Percentiles rank a stretch among this genome's conserved stretches.
Evolutionary conservation across 2,797 vertebrate species (phyloP).

Genomic region (Ispidina lecontei): DNA sequence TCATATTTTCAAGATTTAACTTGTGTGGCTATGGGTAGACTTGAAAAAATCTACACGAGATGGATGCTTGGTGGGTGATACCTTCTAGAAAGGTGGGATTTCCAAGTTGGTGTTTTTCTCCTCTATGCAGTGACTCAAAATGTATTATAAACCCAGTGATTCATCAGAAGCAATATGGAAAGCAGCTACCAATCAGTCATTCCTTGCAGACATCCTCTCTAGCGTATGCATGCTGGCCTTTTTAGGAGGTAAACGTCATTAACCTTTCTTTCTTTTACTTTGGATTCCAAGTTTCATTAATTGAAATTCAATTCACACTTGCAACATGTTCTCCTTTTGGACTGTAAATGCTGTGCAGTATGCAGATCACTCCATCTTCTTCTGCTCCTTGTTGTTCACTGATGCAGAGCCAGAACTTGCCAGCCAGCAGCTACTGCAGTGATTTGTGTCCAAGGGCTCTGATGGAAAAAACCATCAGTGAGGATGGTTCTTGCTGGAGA

Average conservation of each 20-base stretch:
- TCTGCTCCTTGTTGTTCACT: background rate
- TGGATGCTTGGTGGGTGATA: background rate
- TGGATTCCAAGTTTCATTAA: background rate
- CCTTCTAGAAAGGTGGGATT: background rate
- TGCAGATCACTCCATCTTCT: conserved; percentile 33
- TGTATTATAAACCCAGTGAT: background rate
- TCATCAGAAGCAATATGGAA: conserved; percentile 22
- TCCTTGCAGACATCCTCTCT: conserved; percentile 3
- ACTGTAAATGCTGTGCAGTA: conserved; percentile 5
- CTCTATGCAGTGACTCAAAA: background rate
- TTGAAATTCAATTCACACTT: conserved; percentile 53
- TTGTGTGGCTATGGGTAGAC: background rate
- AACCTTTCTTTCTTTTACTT: conserved; percentile 31
- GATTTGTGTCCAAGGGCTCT: conserved; percentile 11
- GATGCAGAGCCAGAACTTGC: conserved; percentile 41
- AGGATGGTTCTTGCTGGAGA: background rate
- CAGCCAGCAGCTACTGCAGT: conserved; percentile 36
- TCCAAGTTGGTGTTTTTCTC: background rate
- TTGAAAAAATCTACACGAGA: background rate
- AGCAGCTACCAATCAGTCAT: conserved; percentile 34
- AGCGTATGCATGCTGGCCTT: background rate
- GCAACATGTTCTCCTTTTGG: background rate
- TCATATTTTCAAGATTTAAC: background rate
- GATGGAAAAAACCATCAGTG: background rate
- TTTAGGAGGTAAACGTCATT: conserved; percentile 22